Percentiles rank a stretch among this genome's conserved stretches.
These are phyloP conservation scores for Pemphredon lugubris DNA, from an alignment of 2,888 invertebrate genomes.

Conservation along the genomic window DNA sequence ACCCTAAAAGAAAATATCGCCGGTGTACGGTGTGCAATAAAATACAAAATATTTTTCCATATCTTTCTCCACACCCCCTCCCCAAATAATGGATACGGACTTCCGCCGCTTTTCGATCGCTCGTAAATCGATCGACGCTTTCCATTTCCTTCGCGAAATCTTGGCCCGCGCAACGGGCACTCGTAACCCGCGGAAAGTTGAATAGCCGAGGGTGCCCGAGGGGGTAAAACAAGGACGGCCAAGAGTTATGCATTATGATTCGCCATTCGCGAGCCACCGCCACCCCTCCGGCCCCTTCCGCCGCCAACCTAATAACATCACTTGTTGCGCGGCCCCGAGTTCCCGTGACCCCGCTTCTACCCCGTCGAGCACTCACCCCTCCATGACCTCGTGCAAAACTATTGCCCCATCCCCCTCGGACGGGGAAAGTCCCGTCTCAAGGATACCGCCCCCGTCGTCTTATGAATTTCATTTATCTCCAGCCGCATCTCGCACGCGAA, in stretches of 20 bases:
- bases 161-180: slow-evolving; percentile 33
- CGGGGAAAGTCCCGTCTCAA: slow-evolving; percentile 59
- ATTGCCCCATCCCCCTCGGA: slow-evolving; percentile 54
- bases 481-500: slow-evolving; percentile 49
- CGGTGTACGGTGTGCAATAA: no score
- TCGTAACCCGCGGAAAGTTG: slow-evolving; percentile 58
- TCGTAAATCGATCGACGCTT: not conserved
- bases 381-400: slow-evolving; percentile 62
- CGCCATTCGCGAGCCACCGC: slow-evolving; percentile 58
- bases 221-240: slow-evolving; percentile 74
- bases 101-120: no score
- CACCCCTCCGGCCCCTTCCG: slow-evolving; percentile 37
- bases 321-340: slow-evolving; percentile 75
- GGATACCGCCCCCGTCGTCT: slow-evolving; percentile 55
- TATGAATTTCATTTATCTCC: slow-evolving; percentile 68
- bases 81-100: no score
- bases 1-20: no score
- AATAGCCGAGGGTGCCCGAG: slow-evolving; percentile 42
- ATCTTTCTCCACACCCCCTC: no score
- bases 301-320: slow-evolving; percentile 79
- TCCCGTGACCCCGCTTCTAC: slow-evolving; percentile 48
- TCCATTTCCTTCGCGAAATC: slow-evolving; percentile 16
- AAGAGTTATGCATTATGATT: slow-evolving; percentile 80
- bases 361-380: slow-evolving; percentile 17
- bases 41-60: no score